phyloP scores from a whole-genome alignment of 2,113 vertebrate genomes.

The Bufo bufo region DNA sequence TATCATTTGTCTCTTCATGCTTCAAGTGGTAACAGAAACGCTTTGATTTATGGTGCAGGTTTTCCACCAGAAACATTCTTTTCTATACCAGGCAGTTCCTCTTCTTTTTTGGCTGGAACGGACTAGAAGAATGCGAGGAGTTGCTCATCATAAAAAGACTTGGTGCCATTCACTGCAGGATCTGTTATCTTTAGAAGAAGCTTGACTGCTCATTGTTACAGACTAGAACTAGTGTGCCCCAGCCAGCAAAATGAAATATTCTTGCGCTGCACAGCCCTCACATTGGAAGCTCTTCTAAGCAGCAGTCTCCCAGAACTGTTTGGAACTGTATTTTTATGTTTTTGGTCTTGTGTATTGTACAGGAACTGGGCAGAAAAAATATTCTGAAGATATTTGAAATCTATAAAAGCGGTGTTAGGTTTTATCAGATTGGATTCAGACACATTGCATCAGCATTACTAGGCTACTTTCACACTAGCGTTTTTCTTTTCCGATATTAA shows the following conservation, averaged over 20 bases:
- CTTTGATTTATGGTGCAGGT: conserved; percentile 47
- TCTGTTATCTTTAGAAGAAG: conserved; percentile 48
- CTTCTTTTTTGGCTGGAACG: conserved; percentile 37
- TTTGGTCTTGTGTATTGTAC: too few species aligned
- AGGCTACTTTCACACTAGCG: too few species aligned
- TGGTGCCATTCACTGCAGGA: conserved; percentile 44
- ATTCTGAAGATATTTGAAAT: too few species aligned
- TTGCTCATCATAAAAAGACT: conserved; percentile 51
- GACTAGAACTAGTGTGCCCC: not conserved
- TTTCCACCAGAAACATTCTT: conserved; percentile 53
- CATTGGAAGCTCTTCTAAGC: not conserved
- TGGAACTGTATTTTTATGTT: not conserved
- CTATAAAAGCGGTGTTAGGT: too few species aligned
- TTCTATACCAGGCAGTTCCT: conserved; percentile 25
- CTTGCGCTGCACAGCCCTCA: not conserved
- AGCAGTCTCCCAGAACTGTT: not conserved
- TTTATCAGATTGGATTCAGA: too few species aligned
- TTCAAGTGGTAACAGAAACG: conserved; percentile 45
- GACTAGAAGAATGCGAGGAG: conserved; percentile 51
- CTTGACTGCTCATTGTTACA: not conserved
- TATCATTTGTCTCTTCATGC: conserved; percentile 51
- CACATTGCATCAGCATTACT: too few species aligned
- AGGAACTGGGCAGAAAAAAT: too few species aligned
- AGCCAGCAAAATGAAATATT: not conserved
- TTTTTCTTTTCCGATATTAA: too few species aligned